Evolutionary conservation across 2,888 invertebrate species (phyloP), one percentile per base, ranked within the genome.

Genomic region (Hemicrepidius hirtus): DNA sequence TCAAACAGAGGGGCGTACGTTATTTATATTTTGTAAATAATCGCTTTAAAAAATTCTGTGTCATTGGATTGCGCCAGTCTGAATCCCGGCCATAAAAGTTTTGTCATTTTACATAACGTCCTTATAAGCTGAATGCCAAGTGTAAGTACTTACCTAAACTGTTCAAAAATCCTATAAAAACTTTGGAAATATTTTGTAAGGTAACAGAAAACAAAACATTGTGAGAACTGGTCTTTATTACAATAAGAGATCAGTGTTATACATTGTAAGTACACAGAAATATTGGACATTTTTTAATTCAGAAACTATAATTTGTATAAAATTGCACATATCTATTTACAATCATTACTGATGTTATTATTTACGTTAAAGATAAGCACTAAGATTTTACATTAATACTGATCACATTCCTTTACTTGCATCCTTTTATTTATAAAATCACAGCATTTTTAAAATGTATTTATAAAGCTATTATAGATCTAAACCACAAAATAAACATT

Each of bases 401-500:
- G 67, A 67, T 67, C 67, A 67, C 67, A 67, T 46, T 55, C 32
- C 46, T 44, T 57, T 35, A 67, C 40, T 55, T 32, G 13, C 24
- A 59, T 40, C 32, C 6, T 12, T 28, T 32, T 59, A 59, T 20
- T 59, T 18, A 57, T 59, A 40, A 40, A 59, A 59, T 59, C 59
- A 59, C 59, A 59, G 59, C 40, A 28, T 20, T 20, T 20, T 37
- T 40, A 55, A 28, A 4, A 40, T 13, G 13, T 40, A 13, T 40
- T 40, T 40, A 32, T 9, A 32, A 24, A 32, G 32, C 20, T 50
- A 7, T n/a, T 24, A 50, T 50, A 28, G 6, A 55, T 32, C 20
- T 55, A 24, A 9, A 49, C 7, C 49, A 49, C 49, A 49, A 12
- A 49, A 49, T 5, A 21, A 21, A 40, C 1, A 40, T 13, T 49